Evolutionary conservation across 1,140 invertebrate genomes (phyloP).

Genomic region (Atta cephalotes): DNA sequence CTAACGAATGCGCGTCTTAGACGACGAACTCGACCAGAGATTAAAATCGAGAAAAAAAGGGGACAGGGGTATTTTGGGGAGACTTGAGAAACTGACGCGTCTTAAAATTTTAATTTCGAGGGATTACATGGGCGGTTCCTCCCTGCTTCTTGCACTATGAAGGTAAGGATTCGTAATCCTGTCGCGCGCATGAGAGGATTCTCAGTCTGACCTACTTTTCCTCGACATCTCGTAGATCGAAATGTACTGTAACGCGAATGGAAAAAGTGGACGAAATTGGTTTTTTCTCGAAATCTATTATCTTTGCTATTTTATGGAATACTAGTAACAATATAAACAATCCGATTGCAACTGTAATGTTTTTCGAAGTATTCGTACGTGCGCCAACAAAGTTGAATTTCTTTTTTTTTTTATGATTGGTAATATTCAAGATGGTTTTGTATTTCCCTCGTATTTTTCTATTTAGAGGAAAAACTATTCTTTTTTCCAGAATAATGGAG

Average conservation of each 20-base stretch:
- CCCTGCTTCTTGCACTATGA: not conserved
- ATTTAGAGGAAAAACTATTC: not conserved
- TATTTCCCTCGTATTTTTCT: conserved; percentile 11
- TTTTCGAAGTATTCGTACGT: not conserved
- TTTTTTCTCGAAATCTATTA: conserved; percentile 26
- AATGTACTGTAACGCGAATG: conserved; percentile 5
- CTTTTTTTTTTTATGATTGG: not conserved
- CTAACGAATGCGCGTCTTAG: conserved; percentile 46
- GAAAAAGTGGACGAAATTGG: not conserved
- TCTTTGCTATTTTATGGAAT: conserved; percentile 4
- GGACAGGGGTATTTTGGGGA: not conserved
- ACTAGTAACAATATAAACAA: conserved; percentile 23
- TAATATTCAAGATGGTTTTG: conserved; percentile 30
- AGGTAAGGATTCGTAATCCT: conserved; percentile 40
- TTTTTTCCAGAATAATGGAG: conserved; percentile 25
- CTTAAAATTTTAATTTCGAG: conserved; percentile 61
- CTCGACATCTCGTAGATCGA: conserved; percentile 25
- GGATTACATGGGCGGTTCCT: conserved; percentile 32
- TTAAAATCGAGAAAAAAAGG: conserved; percentile 19
- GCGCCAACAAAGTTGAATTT: not conserved
- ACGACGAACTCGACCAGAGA: conserved; percentile 18
- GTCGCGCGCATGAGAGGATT: conserved; percentile 13
- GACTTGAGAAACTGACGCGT: conserved; percentile 22
- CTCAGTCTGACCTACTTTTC: conserved; percentile 19
- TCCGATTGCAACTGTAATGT: conserved; percentile 22